Percentiles rank a stretch among this genome's conserved stretches.
phyloP scores from a whole-genome alignment of 2,888 invertebrate genomes.

The Asteroscopus sphinx region DNA sequence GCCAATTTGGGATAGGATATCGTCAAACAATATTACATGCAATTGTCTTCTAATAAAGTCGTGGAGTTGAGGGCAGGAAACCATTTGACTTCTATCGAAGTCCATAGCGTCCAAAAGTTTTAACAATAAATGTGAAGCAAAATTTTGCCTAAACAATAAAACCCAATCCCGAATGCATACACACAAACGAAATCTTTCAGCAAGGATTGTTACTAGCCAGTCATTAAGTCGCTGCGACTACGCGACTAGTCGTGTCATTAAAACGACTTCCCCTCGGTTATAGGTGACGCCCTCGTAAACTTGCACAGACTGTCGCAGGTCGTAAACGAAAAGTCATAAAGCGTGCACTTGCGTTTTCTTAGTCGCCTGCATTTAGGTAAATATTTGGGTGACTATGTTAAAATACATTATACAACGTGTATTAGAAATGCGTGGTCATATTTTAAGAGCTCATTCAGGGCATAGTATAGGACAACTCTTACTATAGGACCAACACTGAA shows the following conservation, averaged over 20 bases:
- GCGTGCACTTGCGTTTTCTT: slow-evolving; percentile 50
- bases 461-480: too few relatives aligned
- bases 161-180: background rate
- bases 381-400: slow-evolving; percentile 23
- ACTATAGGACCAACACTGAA: too few relatives aligned
- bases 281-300: slow-evolving; percentile 53
- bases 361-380: slow-evolving; percentile 30
- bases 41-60: too few relatives aligned
- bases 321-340: slow-evolving; percentile 53
- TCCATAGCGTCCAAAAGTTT: too few relatives aligned
- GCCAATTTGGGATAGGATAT: too few relatives aligned
- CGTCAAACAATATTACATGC: too few relatives aligned
- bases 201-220: slow-evolving; percentile 36
- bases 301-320: slow-evolving; percentile 51
- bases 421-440: too few relatives aligned
- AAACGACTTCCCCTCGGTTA: slow-evolving; percentile 54
- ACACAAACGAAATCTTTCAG: slow-evolving; percentile 3
- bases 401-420: background rate
- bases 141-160: too few relatives aligned
- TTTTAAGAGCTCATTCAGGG: too few relatives aligned
- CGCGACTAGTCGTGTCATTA: slow-evolving; percentile 43
- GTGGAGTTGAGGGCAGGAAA: too few relatives aligned
- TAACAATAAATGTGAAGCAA: too few relatives aligned
- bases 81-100: too few relatives aligned
- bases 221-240: slow-evolving; percentile 47